phyloP scores from a whole-genome alignment of 2,797 vertebrate genomes.

The Sebastes steindachneri region DNA sequence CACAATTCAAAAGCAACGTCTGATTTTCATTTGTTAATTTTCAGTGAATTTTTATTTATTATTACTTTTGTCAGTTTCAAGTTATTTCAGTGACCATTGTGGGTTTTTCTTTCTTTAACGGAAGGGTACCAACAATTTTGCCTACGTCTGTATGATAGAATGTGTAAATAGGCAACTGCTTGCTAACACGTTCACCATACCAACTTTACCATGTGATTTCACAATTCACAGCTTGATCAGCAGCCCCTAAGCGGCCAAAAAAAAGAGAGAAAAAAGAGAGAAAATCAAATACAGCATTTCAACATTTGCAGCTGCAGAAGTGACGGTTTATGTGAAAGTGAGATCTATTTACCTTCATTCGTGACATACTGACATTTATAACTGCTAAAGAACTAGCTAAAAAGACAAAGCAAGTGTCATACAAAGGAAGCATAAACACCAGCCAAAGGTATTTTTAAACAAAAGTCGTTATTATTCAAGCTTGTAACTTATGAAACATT shows the following conservation, averaged over 20 bases:
- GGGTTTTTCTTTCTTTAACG: too few relatives aligned
- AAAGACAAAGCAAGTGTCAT: background rate
- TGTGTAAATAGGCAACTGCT: background rate
- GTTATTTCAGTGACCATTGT: too few relatives aligned
- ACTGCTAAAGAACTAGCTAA: background rate
- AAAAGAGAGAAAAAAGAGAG: background rate
- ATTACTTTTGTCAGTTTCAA: too few relatives aligned
- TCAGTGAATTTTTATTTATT: too few relatives aligned
- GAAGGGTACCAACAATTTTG: too few relatives aligned
- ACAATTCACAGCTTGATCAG: background rate
- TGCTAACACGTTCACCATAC: background rate
- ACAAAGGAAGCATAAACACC: background rate
- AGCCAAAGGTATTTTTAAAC: background rate
- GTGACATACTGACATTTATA: background rate
- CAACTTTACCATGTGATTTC: background rate
- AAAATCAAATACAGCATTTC: background rate
- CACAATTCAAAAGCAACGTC: too few relatives aligned
- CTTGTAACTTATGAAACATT: background rate
- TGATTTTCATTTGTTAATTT: too few relatives aligned
- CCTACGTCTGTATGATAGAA: background rate
- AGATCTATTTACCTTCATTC: background rate
- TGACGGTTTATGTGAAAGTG: background rate
- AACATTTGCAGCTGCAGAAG: background rate
- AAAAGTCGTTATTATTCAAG: background rate
- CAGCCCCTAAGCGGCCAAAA: background rate